Evolutionary conservation across 1,140 invertebrate species (phyloP).

Genomic region (Eubasilissa regina): DNA sequence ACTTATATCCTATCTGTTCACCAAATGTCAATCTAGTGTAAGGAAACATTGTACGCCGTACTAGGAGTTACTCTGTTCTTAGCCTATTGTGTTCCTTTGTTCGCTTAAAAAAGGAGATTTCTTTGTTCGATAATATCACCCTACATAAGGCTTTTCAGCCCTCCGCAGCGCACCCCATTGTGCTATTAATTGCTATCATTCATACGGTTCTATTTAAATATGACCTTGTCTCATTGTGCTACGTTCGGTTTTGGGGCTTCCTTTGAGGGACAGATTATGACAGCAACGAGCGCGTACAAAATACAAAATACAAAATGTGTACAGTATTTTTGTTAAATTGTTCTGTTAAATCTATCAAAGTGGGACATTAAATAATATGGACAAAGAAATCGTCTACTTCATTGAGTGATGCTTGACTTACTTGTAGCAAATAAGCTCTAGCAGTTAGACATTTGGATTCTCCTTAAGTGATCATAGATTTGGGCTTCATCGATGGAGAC

Average conservation of each 20-base stretch:
- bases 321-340: too few relatives aligned
- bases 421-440: too few relatives aligned
- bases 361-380: too few relatives aligned
- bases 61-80: slow-evolving; percentile 24
- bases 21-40: slow-evolving; percentile 36
- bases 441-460: too few relatives aligned
- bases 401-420: too few relatives aligned
- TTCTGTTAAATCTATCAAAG: too few relatives aligned
- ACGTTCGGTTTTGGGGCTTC: background rate
- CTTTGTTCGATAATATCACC: slow-evolving; percentile 38
- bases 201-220: slow-evolving; percentile 38
- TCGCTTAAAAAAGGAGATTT: slow-evolving; percentile 12
- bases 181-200: slow-evolving; percentile 39
- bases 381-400: too few relatives aligned
- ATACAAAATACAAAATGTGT: too few relatives aligned
- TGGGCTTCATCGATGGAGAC: too few relatives aligned
- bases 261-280: too few relatives aligned
- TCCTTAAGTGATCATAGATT: too few relatives aligned
- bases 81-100: slow-evolving; percentile 29
- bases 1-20: background rate
- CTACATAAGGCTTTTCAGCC: background rate
- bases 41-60: background rate
- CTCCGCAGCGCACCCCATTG: slow-evolving; percentile 8
- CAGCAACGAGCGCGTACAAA: too few relatives aligned
- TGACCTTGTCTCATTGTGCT: slow-evolving; percentile 23